Evolutionary conservation across 2,797 vertebrate species (phyloP), one percentile per base, ranked within the genome.

Genomic region (Hydrocynus forskahlii): DNA sequence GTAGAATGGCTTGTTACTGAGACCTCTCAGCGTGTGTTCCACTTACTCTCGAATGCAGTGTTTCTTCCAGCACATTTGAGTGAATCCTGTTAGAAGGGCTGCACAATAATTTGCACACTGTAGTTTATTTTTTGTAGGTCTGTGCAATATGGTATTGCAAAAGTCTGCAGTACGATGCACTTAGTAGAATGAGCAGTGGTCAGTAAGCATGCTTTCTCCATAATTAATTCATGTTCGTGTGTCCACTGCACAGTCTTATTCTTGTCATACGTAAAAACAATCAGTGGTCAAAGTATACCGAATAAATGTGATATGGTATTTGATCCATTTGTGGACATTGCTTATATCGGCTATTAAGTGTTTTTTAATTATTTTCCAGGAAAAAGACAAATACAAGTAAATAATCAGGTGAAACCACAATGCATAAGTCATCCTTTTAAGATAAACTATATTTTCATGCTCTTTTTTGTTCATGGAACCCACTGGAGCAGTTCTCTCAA

Each of bases 1-100:
- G 71, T 59, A 74, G 54, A 40, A 60, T 9, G 72, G 12, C 54
- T 60, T 43, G 55, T 60, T 81, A 71, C 70, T 54, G 59, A 81
- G 7, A 71, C 67, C 17, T 54, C 67, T 63, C 55, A 68, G 71
- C n/a, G 2, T 43, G 48, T 12, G 45, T 59, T 75, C 72, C 62
- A 75, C 23, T 68, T 45, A 45, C 50, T 23, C 16, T 43, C 13
- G 19, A 77, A 67, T 77, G 29, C 55, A 74, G 7, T 60, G 35
- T 23, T 74, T 40, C 71, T 74, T 45, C 10, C 19, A 60, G 35
- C 6, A 6, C 55, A 43, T 60, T 74, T 43, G 54, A 43, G 12
- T 59, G 16, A 9, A 40, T 60, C 38, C 14, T 60, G 29, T 43
- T 14, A 21, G 25, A 10, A 59, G 35, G 13, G 35, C 71, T 57